Evolutionary conservation across 2,888 invertebrate species (phyloP), one percentile per base, ranked within the genome.

Genomic region (Agrotis ipsilon): DNA sequence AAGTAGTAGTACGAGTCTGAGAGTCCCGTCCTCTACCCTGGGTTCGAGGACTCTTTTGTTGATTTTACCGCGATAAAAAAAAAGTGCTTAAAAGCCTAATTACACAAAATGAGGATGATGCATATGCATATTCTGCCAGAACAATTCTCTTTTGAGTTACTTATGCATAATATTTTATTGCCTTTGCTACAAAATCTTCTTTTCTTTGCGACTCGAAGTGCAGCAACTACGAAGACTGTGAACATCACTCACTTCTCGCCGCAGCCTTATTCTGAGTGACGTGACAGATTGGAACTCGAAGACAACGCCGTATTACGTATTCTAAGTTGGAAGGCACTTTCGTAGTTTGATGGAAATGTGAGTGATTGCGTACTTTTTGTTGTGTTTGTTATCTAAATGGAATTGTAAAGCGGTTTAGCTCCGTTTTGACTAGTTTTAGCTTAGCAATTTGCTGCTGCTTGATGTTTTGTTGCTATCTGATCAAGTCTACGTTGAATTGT

Each of bases 191-290:
- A 60, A 80, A 78, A 72, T 73, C 69, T 55, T 59, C 73, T 78
- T 84, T 71, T 68, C 65, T 77, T 71, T 62, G 62, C 62, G 66
- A 74, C 57, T 61, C 49, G 49, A 68, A 78, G 74, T 81, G 85
- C 85, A 75, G 57, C 55, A 9, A 32, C 32, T 32, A 9, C 32
- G 32, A 32, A 32, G 9, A 32, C 32, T 32, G 9, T 9, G 45
- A 60, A 59, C 67, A 70, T 77, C 83, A 81, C 72, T 83, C 81
- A 85, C 75, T 74, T 77, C 74, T 72, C 69, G 63, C 43, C 67
- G 39, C 51, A 57, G 72, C 63, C 79, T 83, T 85, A 75, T 72
- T 66, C 74, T 80, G 85, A 78, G 27, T 84, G 85, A 83, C 83
- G 51, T 79, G 83, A 77, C 62, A 59, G 67, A 84, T 83, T 81